A percentile compares a stretch with the other conserved stretches of the same genome.
Evolutionary conservation across 2,888 invertebrate species (phyloP).

Genomic region (Leucoptera coffeella): DNA sequence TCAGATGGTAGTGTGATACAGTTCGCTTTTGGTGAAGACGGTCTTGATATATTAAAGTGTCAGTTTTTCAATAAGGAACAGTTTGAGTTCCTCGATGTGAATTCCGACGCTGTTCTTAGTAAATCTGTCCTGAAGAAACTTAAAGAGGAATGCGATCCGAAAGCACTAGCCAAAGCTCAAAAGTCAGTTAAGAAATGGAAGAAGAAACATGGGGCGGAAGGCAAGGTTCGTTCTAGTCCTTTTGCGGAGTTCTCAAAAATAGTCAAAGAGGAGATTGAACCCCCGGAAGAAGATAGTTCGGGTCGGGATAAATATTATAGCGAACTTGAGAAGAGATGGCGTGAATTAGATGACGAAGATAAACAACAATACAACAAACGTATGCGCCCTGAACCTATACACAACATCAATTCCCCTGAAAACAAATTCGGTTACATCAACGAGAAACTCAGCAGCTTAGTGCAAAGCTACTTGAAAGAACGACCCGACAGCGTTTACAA

Average conservation of each 20-base stretch:
- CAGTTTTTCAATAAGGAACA: constrained; percentile 75
- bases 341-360: constrained; percentile 50
- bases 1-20: constrained; percentile 90
- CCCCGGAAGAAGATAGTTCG: constrained; percentile 34
- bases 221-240: constrained; percentile 41
- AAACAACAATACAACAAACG: constrained; percentile 48
- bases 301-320: constrained; percentile 57
- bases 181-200: constrained; percentile 60
- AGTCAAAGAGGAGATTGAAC: constrained; percentile 34
- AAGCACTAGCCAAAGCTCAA: constrained; percentile 44
- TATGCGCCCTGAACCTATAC: constrained; percentile 70
- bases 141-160: constrained; percentile 46
- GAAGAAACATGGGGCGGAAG: constrained; percentile 41
- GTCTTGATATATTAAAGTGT: constrained; percentile 81
- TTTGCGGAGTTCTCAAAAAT: constrained; percentile 58
- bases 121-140: constrained; percentile 51
- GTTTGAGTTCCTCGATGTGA: constrained; percentile 76
- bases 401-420: constrained; percentile 64
- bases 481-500: constrained; percentile 20
- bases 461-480: constrained; percentile 54
- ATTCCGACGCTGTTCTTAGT: constrained; percentile 61
- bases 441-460: constrained; percentile 68
- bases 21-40: constrained; percentile 92
- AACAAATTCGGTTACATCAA: constrained; percentile 76
- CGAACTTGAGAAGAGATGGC: constrained; percentile 63